Percentiles rank a stretch among this genome's conserved stretches.
These are phyloP conservation scores for Pandion haliaetus DNA, from an alignment of 2,113 vertebrate species.

Conservation along the genomic window DNA sequence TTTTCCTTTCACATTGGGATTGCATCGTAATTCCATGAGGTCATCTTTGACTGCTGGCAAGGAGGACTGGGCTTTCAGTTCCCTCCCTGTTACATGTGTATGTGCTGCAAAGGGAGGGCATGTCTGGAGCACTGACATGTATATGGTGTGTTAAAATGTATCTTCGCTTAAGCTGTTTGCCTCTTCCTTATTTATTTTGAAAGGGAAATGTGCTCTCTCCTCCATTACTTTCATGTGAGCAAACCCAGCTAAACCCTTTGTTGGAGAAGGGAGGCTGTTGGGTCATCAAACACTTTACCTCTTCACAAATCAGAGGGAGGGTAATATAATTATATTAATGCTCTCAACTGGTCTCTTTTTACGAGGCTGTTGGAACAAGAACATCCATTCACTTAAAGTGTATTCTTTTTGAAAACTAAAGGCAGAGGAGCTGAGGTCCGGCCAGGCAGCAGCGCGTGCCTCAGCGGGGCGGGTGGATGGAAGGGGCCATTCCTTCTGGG, in stretches of 20 bases:
- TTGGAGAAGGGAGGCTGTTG: not conserved
- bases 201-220: not conserved
- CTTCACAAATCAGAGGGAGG: not conserved
- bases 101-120: not conserved
- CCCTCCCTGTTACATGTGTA: not conserved
- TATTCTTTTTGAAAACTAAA: not conserved
- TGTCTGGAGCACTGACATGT: not conserved
- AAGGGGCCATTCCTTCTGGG: not conserved
- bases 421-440: not conserved
- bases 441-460: not conserved
- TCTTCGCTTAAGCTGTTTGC: not conserved
- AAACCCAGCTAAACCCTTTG: not conserved
- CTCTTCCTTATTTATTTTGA: not conserved
- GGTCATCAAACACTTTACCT: not conserved
- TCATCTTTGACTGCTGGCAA: accelerated
- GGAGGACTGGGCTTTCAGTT: not conserved
- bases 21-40: not conserved
- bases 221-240: not conserved
- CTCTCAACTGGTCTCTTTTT: not conserved
- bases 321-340: not conserved
- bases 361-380: not conserved
- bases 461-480: not conserved
- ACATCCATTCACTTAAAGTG: not conserved
- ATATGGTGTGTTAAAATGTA: not conserved
- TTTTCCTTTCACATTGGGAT: conserved; percentile 21